A percentile compares a stretch with the other conserved stretches of the same genome.
Conservation (phyloP, 2,113 vertebrate species). For the Progne subis region DNA sequence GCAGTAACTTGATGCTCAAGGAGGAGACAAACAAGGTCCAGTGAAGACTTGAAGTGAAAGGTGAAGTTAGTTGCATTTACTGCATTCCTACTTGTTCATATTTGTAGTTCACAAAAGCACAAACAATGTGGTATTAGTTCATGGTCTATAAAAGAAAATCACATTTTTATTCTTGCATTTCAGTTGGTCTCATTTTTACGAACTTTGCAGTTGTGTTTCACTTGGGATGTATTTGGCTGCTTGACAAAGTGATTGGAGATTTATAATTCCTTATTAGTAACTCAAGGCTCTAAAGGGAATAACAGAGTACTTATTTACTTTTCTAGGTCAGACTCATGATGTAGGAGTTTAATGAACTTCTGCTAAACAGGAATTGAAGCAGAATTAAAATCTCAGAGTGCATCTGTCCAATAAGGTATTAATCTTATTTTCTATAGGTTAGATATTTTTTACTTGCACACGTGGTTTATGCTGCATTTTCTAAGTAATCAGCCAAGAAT, state of each 20-base stretch:
- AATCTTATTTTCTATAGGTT: slow-evolving; percentile 30
- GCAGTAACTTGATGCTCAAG: neutral
- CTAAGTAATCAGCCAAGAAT: slow-evolving; percentile 11
- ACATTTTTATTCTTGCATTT: slow-evolving; percentile 49
- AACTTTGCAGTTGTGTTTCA: slow-evolving; percentile 54
- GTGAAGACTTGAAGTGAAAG: neutral
- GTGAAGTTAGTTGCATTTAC: neutral
- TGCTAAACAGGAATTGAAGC: slow-evolving; percentile 56
- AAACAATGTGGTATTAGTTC: slow-evolving; percentile 44
- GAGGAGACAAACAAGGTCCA: neutral
- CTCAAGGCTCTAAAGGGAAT: slow-evolving; percentile 51
- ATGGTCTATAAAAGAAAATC: slow-evolving; percentile 49
- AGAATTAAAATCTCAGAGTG: slow-evolving; percentile 44
- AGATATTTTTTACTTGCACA: neutral
- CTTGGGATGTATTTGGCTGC: slow-evolving; percentile 55
- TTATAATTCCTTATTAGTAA: slow-evolving; percentile 68
- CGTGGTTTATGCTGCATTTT: neutral
- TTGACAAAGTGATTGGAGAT: slow-evolving; percentile 64
- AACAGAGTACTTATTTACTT: slow-evolving; percentile 61
- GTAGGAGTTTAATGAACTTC: slow-evolving; percentile 68
- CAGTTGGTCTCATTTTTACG: slow-evolving; percentile 48
- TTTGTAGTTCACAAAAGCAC: neutral
- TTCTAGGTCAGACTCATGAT: slow-evolving; percentile 55
- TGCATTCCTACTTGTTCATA: neutral
- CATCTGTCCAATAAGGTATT: slow-evolving; percentile 38